These are phyloP conservation scores for Mus musculus DNA, from an alignment of 2,113 vertebrate species.

Conservation along the genomic window DNA sequence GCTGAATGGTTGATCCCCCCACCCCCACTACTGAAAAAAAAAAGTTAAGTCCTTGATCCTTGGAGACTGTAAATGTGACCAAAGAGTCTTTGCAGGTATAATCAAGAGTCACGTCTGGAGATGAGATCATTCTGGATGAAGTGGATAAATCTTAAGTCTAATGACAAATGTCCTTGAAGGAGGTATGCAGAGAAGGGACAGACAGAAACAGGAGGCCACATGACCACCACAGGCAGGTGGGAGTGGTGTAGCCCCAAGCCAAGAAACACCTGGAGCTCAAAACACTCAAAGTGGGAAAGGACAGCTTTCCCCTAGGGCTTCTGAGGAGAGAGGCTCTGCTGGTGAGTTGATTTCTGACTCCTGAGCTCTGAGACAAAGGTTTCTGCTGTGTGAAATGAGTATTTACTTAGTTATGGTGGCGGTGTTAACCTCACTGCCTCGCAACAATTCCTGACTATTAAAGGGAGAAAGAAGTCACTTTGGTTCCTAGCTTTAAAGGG, in stretches of 20 bases:
- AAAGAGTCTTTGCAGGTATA: background rate
- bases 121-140: background rate
- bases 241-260: background rate
- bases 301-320: background rate
- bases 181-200: background rate
- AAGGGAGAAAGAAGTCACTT: background rate
- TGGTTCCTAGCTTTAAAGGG: background rate
- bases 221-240: background rate
- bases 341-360: background rate
- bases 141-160: background rate
- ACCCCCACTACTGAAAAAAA: background rate
- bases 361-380: background rate
- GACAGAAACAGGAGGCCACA: background rate
- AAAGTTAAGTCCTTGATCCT: background rate
- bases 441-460: background rate
- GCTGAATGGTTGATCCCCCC: too few species aligned
- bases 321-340: rapidly evolving
- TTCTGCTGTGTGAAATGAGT: background rate
- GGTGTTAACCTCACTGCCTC: too few species aligned
- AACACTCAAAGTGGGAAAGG: background rate
- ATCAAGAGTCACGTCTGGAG: background rate
- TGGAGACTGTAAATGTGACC: background rate
- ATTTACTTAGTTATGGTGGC: background rate
- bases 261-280: background rate
- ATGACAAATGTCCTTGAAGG: background rate